Conservation (phyloP, 2,888 invertebrate genomes). For the Incurvaria masculella region DNA sequence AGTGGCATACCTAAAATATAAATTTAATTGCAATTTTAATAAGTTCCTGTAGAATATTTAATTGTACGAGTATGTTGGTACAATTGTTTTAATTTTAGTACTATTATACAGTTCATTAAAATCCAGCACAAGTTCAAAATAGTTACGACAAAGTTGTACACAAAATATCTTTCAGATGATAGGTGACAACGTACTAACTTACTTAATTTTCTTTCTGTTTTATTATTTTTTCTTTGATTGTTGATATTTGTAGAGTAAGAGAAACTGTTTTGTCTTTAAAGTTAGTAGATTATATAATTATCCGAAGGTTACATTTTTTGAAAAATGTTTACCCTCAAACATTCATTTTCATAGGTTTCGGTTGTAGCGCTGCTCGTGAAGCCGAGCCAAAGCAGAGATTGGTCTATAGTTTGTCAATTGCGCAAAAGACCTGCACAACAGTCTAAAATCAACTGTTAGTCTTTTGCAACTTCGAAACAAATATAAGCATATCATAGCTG, state of each 20-base stretch:
- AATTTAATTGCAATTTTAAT: slow-evolving; percentile 56
- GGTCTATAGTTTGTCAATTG: slow-evolving; percentile 50
- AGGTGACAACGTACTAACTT: not conserved
- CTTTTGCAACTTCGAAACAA: slow-evolving; percentile 57
- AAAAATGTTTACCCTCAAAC: not conserved
- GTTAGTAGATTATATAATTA: slow-evolving; percentile 34
- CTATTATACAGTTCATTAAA: slow-evolving; percentile 45
- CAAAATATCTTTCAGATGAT: not conserved
- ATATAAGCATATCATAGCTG: slow-evolving; percentile 92
- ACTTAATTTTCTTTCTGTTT: slow-evolving; percentile 36
- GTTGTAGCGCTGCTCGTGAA: not conserved
- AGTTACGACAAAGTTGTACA: slow-evolving; percentile 40
- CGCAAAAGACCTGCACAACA: slow-evolving; percentile 38
- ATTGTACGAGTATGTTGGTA: slow-evolving; percentile 54
- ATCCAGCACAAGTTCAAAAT: slow-evolving; percentile 54
- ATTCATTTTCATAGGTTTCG: not conserved
- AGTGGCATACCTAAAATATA: slow-evolving; percentile 57
- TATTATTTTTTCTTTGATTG: slow-evolving; percentile 54
- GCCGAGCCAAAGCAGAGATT: slow-evolving; percentile 15
- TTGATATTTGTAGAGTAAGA: slow-evolving; percentile 52
- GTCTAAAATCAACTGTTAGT: slow-evolving; percentile 19
- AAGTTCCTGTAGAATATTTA: slow-evolving; percentile 56
- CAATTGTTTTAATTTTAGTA: slow-evolving; percentile 51
- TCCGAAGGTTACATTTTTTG: not conserved
- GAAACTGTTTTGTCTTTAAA: slow-evolving; percentile 54